A percentile compares a stretch with the other conserved stretches of the same genome.
Conservation (phyloP, 2,113 vertebrate species). For the Marmota monax region DNA sequence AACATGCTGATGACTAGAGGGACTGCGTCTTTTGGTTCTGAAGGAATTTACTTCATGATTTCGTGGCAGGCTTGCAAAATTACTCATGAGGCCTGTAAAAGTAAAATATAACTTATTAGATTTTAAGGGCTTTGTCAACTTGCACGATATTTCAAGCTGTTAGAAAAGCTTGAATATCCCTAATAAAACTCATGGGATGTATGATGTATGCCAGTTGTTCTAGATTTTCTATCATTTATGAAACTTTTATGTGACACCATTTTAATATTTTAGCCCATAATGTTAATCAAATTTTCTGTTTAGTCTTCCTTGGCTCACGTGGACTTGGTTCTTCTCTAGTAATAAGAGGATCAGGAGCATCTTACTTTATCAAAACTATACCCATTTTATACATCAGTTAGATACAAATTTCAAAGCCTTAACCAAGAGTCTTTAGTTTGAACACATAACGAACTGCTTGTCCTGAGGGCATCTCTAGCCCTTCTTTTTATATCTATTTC, state of each 20-base stretch:
- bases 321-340: not conserved
- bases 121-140: not conserved
- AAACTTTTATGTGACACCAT: constrained; percentile 20
- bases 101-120: not conserved
- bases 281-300: not conserved
- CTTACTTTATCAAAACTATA: not conserved
- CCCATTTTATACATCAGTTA: not conserved
- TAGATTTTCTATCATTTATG: not conserved
- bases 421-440: not conserved
- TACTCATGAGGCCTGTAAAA: not conserved
- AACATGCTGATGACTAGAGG: not conserved
- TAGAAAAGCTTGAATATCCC: not conserved
- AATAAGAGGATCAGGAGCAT: not conserved
- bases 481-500: not conserved
- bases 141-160: not conserved
- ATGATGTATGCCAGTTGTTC: not conserved
- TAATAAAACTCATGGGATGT: constrained; percentile 39
- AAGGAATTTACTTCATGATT: constrained; percentile 14
- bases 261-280: not conserved
- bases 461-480: not conserved
- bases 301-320: constrained; percentile 12
- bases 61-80: not conserved
- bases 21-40: not conserved
- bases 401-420: not conserved
- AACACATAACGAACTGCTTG: not conserved